Base-by-base conservation (phyloP, 1,140 invertebrate genomes). In the Drosophila sp. region DNA sequence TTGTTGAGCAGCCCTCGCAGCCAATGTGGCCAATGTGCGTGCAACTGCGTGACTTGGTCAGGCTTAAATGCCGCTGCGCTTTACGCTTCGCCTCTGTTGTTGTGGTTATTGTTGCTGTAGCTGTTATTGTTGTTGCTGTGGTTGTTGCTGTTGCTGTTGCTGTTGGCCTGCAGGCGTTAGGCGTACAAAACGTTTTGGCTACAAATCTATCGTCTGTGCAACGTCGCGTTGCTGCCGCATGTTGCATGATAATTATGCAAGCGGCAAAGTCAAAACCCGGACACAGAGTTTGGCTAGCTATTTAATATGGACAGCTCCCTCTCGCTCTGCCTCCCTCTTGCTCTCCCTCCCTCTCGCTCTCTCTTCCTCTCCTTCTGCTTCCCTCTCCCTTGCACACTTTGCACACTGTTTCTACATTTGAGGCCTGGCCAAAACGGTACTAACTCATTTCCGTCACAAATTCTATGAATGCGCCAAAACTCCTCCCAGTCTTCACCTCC, bases 361-460 rank as follows among this genome's bases (percentile, higher is more conserved):
- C 25, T 27, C 8, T 11, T 7, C 5, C 53, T 0, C 13, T n/a
- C 4, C n/a, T 14, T 8, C 0, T 57, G 1, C 4, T 21, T 14
- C 38, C 41, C 4, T 32, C 18, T 13, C 18, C 18, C 8, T 11
- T 7, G 7, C 53, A 0, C 13, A 9, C 38, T 11, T 9, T 4
- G 5, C 4, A 21, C 21, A 21, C 16, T 50, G 4, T n/a, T 14
- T 8, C 0, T 57, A 21, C 21, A 21, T 21, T 21, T 21, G 21
- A 13, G 76, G 73, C 69, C 67, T 74, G 81, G 67, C 69, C 48
- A 34, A 84, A 78, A 76, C 65, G 63, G 69, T 77, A 84, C 74
- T 78, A 76, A 80, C 78, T 86, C 81, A 86, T 87, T 86, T 86
- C 81, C 81, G 81, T 81, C 81, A 87, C 81, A 87, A 75, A 86